Conservation (phyloP, 2,888 invertebrate genomes). For the Agonopterix subpropinquella region DNA sequence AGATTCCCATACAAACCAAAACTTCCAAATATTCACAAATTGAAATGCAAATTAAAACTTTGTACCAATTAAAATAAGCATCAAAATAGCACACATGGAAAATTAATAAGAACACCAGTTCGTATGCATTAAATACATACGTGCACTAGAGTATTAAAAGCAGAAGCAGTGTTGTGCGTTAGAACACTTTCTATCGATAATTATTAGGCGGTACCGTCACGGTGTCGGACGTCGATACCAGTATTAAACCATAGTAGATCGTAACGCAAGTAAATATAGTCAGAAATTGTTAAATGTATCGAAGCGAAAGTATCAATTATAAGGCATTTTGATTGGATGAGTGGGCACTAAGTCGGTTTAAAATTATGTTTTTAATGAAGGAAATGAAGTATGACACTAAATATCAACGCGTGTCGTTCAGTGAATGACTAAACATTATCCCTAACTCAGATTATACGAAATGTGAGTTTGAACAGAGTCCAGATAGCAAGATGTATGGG, state of each 20-base stretch:
- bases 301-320: slow-evolving; percentile 2
- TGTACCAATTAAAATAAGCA: slow-evolving; percentile 14
- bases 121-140: no score
- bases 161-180: slow-evolving; percentile 1
- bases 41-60: slow-evolving; percentile 13
- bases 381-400: background rate
- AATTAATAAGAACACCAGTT: no score
- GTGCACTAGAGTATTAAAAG: no score
- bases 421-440: no score
- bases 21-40: slow-evolving; percentile 2
- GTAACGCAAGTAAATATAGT: background rate
- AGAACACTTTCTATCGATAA: slow-evolving; percentile 21
- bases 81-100: no score
- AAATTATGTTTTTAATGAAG: background rate
- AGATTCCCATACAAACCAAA: background rate
- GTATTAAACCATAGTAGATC: background rate
- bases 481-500: no score
- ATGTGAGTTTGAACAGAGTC: no score
- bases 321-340: slow-evolving; percentile 4
- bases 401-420: no score
- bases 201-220: slow-evolving; percentile 11
- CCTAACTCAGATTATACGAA: no score
- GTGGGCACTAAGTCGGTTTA: background rate
- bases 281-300: background rate
- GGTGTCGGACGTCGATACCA: background rate